Evolutionary conservation across 2,113 vertebrate genomes (phyloP), one percentile per base, ranked within the genome.

Genomic region (Xenus cinereus): DNA sequence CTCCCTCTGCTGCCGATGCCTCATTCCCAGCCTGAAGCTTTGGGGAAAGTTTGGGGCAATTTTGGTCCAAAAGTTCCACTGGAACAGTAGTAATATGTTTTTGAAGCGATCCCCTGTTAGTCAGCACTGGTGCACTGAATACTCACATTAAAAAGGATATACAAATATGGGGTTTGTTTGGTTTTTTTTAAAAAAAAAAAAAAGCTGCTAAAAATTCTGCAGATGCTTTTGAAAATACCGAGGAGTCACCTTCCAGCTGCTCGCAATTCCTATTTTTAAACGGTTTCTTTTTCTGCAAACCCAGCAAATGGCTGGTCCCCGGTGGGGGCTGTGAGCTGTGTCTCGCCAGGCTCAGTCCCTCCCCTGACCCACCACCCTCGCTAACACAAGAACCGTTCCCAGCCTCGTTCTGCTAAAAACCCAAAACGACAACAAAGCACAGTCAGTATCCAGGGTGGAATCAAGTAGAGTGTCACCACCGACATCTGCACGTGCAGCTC

Each of bases 321-420:
- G 28, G 9, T 0, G 0, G 48, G 35, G 28, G 12, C 63, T 72
- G 11, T 30, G 41, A 66, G 35, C 28, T 66, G 5, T 26, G 39
- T 33, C 75, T 51, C 43, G 67, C 63, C 75, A 88, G 69, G 28
- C 28, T 77, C 13, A 79, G 32, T 37, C 56, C 23, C 53, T 71
- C 13, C 51, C 24, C 59, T 39, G 50, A 74, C 59, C 17, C 54
- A 77, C 50, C 21, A 46, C 0, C 22, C 26, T 64, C 0, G 22
- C 26, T 56, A 46, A 81, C 6, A 19, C 27, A 26, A 88, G 46
- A 91, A 73, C 50, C 50, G 17, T 79, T 93, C 90, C 51, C 60
- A 76, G 82, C 37, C 41, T 7, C 69, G 10, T 16, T 83, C 56
- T 78, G 15, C 33, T 81, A 45, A 80, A 93, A 94, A 64, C 2